Evolutionary conservation across 30 jellyfish, hydroid and myxozoan species (phyloP), one percentile per base, ranked within the genome.

Genomic region (Clytia hemisphaerica): DNA sequence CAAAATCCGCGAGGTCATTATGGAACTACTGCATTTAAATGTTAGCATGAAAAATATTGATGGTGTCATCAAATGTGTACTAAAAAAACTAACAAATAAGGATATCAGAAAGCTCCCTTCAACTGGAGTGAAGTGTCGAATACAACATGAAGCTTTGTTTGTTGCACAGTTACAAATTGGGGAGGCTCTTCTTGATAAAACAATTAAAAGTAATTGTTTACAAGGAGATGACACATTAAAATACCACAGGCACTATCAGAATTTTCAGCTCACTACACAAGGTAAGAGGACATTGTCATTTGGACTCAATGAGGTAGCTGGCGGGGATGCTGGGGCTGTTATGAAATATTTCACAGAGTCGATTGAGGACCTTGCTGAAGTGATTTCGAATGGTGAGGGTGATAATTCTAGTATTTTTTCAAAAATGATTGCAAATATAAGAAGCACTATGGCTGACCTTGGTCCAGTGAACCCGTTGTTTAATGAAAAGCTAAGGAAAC

Each of bases 221-320:
- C 77, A 64, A 9, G 67, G 77, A 35, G 77, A 64, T 37, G 72
- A 67, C 19, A 42, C 77, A 66, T 21, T 67, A 24, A 64, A 64
- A 38, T 64, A 35, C 50, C 73, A 64, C n/a, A 16, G 67, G 25
- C 77, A 64, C n/a, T 46, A 15, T 44, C 79, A 66, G 45, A 66
- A 42, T 66, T 66, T 66, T 26, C 79, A 66, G 29, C 24, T 66
- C 50, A 37, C 79, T 12, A 15, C 68, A 15, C 3, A 21, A 15
- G 79, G 45, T 37, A 71, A 71, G 6, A 25, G 4, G 6, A 18
- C 16, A 26, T 6, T 66, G 45, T 66, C 79, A n/a, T 2, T 29
- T 4, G 79, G 79, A 7, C 46, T 46, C 3, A 25, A 38, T 44
- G 71, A 66, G 45, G 37, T 53, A 2, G 71, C 45, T 7, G 46